A percentile compares a stretch with the other conserved stretches of the same genome.
phyloP scores from a whole-genome alignment of 2,113 vertebrate genomes.

The Gymnarchus niloticus region DNA sequence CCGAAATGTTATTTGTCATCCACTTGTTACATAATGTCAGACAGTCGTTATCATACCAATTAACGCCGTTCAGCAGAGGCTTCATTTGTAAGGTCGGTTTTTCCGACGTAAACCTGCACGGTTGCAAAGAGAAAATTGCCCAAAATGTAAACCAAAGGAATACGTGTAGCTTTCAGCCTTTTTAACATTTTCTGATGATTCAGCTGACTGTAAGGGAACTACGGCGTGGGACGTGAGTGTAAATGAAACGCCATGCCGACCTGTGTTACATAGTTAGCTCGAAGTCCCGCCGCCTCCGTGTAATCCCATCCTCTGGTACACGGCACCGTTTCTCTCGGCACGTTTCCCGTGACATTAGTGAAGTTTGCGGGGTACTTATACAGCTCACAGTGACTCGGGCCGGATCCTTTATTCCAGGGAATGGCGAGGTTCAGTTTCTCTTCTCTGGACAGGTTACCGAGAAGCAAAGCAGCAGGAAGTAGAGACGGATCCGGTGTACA shows the following conservation, averaged over 20 bases:
- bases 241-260: conserved; percentile 42
- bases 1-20: neutral
- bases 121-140: neutral
- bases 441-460: conserved; percentile 52
- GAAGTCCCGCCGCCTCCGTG: conserved; percentile 59
- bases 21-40: neutral
- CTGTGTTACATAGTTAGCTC: conserved; percentile 70
- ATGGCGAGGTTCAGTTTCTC: conserved; percentile 59
- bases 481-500: conserved; percentile 63
- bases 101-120: neutral
- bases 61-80: neutral
- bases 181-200: neutral
- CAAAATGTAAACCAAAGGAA: neutral
- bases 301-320: conserved; percentile 73
- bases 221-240: neutral
- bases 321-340: conserved; percentile 45
- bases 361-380: conserved; percentile 56
- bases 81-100: neutral
- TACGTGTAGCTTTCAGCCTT: neutral
- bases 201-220: conserved; percentile 28
- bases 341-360: conserved; percentile 34
- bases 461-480: conserved; percentile 56
- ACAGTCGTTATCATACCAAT: neutral
- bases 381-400: conserved; percentile 58
- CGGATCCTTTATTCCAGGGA: conserved; percentile 55